Conservation (phyloP, 2,888 invertebrate species). For the Ormyrus pomaceus region DNA sequence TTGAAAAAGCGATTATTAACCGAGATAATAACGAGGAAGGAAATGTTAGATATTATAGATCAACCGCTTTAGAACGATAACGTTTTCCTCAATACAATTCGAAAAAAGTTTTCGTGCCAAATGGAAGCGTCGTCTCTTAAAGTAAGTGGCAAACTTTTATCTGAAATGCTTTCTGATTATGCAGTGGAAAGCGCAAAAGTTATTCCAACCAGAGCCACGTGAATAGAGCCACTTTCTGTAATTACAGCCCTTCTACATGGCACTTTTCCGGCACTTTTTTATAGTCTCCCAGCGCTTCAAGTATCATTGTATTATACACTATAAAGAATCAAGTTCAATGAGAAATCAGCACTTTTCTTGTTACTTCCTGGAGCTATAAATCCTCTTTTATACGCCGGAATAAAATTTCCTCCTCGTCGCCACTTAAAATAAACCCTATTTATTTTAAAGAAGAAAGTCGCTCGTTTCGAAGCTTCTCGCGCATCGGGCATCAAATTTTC, state of each 20-base stretch:
- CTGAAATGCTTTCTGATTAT: conserved; percentile 50
- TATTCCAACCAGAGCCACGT: conserved; percentile 29
- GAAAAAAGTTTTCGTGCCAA: conserved; percentile 37
- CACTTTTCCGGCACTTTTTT: conserved; percentile 5
- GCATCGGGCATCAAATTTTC: conserved; percentile 18
- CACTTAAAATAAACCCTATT: too few species aligned
- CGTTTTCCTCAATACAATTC: conserved; percentile 34
- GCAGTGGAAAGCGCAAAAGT: conserved; percentile 46
- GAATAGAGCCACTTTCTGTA: conserved; percentile 52
- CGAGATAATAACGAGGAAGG: conserved; percentile 8
- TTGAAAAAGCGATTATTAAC: background rate
- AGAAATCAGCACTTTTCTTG: conserved; percentile 10
- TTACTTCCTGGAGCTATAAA: too few species aligned
- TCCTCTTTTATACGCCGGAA: too few species aligned
- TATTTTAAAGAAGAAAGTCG: too few species aligned
- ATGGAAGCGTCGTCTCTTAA: conserved; percentile 41
- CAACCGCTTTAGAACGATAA: background rate
- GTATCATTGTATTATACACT: conserved; percentile 3
- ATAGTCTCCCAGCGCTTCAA: background rate
- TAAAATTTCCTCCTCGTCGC: too few species aligned
- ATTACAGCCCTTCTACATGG: conserved; percentile 42
- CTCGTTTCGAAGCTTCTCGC: too few species aligned
- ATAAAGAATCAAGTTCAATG: conserved; percentile 22
- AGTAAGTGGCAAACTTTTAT: conserved; percentile 49
- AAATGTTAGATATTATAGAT: background rate